phyloP scores from a whole-genome alignment of 2,888 invertebrate species.

The Marasmarcha lunaedactyla region DNA sequence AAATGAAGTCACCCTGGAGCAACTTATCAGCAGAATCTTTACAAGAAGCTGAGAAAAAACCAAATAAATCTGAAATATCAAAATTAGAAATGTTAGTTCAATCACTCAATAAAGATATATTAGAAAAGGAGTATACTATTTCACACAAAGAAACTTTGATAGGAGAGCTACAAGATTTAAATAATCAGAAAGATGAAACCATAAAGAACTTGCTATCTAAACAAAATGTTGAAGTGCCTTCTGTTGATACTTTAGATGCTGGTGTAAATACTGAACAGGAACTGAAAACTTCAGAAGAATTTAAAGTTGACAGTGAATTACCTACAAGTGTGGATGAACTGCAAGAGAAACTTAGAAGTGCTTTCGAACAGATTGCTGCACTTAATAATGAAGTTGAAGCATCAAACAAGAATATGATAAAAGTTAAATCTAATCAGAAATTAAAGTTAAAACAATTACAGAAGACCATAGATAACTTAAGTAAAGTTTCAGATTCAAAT shows the following conservation, averaged over 20 bases:
- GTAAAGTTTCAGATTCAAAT: slow-evolving; percentile 76
- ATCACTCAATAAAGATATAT: slow-evolving; percentile 57
- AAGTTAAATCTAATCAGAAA: slow-evolving; percentile 79
- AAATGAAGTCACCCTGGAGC: slow-evolving; percentile 59
- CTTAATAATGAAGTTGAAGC: slow-evolving; percentile 80
- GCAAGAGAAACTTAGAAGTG: slow-evolving; percentile 50
- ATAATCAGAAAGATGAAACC: slow-evolving; percentile 19
- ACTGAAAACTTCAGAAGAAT: slow-evolving; percentile 1
- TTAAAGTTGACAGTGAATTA: slow-evolving; percentile 4
- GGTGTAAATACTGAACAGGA: slow-evolving; percentile 30
- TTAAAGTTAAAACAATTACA: slow-evolving; percentile 81
- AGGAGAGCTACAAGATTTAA: slow-evolving; percentile 29
- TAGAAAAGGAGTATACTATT: slow-evolving; percentile 54
- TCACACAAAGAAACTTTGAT: slow-evolving; percentile 58
- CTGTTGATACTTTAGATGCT: slow-evolving; percentile 25
- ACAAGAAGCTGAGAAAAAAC: slow-evolving; percentile 49
- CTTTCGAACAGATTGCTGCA: slow-evolving; percentile 53
- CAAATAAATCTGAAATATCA: slow-evolving; percentile 35
- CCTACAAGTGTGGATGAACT: slow-evolving; percentile 27
- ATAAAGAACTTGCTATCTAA: slow-evolving; percentile 22
- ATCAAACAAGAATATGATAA: slow-evolving; percentile 81
- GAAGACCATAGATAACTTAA: slow-evolving; percentile 77
- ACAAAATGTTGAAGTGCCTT: slow-evolving; percentile 13
- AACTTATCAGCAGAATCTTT: slow-evolving; percentile 45
- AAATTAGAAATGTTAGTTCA: slow-evolving; percentile 50